These are phyloP conservation scores for Thomomys bottae DNA, from an alignment of 2,113 vertebrate species.

Conservation along the genomic window DNA sequence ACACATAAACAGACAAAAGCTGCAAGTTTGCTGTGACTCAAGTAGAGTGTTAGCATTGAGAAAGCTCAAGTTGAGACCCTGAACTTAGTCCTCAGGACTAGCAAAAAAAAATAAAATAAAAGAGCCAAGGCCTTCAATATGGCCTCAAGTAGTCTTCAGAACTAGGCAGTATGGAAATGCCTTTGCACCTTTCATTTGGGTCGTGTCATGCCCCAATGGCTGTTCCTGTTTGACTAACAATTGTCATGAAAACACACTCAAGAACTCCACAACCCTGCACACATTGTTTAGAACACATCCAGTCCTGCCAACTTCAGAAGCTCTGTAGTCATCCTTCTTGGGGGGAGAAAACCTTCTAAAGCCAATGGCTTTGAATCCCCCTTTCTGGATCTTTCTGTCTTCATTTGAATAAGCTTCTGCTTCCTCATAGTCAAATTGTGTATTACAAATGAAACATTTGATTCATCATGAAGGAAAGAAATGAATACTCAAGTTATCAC, in stretches of 20 bases:
- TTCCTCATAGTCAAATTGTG: neutral
- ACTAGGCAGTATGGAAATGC: neutral
- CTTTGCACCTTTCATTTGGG: neutral
- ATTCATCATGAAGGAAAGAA: neutral
- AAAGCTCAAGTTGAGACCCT: too few species aligned
- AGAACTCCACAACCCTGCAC: neutral
- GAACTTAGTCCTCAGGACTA: too few species aligned
- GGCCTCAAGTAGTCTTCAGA: neutral
- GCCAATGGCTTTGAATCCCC: neutral
- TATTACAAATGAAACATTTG: neutral
- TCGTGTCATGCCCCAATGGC: too few species aligned
- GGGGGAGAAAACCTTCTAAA: neutral
- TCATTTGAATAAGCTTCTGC: rapidly evolving
- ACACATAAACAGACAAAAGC: too few species aligned
- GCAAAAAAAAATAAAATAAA: too few species aligned
- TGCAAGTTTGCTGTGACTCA: too few species aligned
- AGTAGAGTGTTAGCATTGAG: too few species aligned
- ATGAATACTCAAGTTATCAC: neutral
- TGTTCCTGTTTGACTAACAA: neutral
- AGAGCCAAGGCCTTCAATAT: too few species aligned
- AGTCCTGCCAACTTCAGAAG: neutral
- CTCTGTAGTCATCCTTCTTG: neutral
- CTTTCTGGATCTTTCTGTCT: neutral
- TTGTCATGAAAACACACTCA: neutral
- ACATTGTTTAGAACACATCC: rapidly evolving